A percentile compares a stretch with the other conserved stretches of the same genome.
Conservation (phyloP, 92 coral and sea anemone species). For the Bergia sp. region DNA sequence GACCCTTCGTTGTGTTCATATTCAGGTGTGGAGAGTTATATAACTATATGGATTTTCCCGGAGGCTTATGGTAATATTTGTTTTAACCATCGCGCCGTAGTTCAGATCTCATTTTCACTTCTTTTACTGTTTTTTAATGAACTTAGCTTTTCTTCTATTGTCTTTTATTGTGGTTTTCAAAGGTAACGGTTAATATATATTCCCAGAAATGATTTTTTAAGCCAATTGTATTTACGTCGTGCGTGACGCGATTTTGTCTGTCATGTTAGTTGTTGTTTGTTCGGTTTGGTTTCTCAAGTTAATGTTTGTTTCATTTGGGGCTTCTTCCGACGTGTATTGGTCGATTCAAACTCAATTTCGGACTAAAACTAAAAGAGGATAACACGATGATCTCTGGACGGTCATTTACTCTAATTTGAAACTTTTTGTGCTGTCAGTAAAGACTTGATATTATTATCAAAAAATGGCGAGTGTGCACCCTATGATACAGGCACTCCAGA, state of each 20-base stretch:
- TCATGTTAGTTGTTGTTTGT: background rate
- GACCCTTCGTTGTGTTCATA: background rate
- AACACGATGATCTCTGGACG: background rate
- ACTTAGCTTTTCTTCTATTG: background rate
- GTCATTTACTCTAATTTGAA: no score
- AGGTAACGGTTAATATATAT: background rate
- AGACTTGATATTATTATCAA: no score
- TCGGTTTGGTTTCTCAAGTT: background rate
- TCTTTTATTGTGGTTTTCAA: background rate
- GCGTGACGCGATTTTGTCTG: background rate
- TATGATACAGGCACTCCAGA: no score
- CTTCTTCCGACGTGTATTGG: no score
- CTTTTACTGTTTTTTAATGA: background rate
- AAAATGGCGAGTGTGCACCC: no score
- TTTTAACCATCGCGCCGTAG: background rate
- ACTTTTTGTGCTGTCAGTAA: background rate
- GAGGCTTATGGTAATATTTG: background rate
- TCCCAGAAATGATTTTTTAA: no score
- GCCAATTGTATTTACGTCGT: background rate
- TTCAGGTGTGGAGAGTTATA: background rate
- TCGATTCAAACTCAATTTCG: background rate
- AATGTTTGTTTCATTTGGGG: no score
- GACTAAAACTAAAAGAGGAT: background rate
- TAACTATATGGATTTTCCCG: conserved; percentile 31
- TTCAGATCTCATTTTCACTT: background rate